Conservation (phyloP, 2,888 invertebrate genomes). For the Chirona hameri region DNA sequence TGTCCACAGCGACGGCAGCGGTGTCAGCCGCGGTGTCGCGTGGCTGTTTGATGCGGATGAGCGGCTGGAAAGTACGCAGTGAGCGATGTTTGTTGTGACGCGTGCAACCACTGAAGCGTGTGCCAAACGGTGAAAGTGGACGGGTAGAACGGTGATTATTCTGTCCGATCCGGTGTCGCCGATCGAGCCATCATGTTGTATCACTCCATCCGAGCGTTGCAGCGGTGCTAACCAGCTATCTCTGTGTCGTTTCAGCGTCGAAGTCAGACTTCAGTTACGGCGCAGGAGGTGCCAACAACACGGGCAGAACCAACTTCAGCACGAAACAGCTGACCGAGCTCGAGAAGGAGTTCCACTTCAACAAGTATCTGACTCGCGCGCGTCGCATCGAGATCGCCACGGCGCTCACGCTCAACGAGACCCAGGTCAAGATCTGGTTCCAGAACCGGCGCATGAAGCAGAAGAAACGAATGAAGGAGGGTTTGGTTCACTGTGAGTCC, state of each 20-base stretch:
- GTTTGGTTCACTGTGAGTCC: conserved; percentile 65
- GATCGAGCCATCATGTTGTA: neutral
- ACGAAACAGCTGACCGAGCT: conserved; percentile 98
- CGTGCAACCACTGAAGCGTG: neutral
- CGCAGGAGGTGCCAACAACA: conserved; percentile 63
- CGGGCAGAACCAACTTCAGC: conserved; percentile 96
- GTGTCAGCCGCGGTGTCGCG: too few relatives aligned
- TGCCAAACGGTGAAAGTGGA: neutral
- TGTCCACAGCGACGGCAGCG: neutral
- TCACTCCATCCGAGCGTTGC: too few relatives aligned
- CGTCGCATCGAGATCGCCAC: conserved; percentile 97
- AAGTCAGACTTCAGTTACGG: conserved; percentile 42
- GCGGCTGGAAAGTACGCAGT: too few relatives aligned
- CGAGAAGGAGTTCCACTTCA: conserved; percentile 99
- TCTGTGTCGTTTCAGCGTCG: conserved; percentile 40
- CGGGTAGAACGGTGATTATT: neutral
- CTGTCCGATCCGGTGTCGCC: neutral
- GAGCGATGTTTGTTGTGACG: too few relatives aligned
- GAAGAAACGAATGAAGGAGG: conserved; percentile 94
- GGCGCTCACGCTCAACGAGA: conserved; percentile 92
- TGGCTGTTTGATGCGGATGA: too few relatives aligned
- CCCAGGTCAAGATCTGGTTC: conserved; percentile 98
- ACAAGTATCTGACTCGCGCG: conserved; percentile 95
- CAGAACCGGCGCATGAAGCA: conserved; percentile 98
- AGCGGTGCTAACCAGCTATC: neutral